Base-by-base conservation (phyloP, 1,140 invertebrate species). In the Homalodisca vitripennis region DNA sequence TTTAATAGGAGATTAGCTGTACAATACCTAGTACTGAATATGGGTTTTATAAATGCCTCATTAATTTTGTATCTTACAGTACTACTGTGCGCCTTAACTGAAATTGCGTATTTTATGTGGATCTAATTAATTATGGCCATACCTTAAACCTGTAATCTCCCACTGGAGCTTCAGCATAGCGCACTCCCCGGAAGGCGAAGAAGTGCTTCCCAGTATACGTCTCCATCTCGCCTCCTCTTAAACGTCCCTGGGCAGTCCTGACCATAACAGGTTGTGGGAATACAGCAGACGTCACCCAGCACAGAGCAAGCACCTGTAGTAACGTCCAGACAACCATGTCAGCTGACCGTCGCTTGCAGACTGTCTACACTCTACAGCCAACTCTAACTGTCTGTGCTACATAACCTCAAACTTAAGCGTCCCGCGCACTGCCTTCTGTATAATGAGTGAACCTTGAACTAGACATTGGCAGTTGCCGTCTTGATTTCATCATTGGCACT, bases 101-200 rank as follows among this genome's bases (percentile, higher is more conserved):
- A 12, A 46, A 46, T 46, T 46, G 10, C n/a, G n/a, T 47, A 47
- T 13, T 13, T 47, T 47, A n/a, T n/a, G n/a, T n/a, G n/a, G n/a
- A n/a, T n/a, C n/a, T 55, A 60, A 17, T 6, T 41, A 41, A 6
- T 41, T 10, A 41, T 17, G 17, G 6, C 29, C 73, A 80, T 82
- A 85, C 86, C 77, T 84, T 79, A 76, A 88, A 92, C 72, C 90
- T 77, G 47, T 85, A 78, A 46, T 80, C 74, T 13, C 86, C 86
- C n/a, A 85, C 72, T 2, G 90, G 89, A 17, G 89, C 84, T 74
- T 86, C 79, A 0, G 86, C 89, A 80, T 87, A 92, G 71, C 88
- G 85, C 31, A 92, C 83, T 22, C 89, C 90, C 68, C 85, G 79
- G 69, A 89, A 90, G 14, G 79, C 78, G 70, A 87, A 88, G 75